These are phyloP conservation scores for Pteria penguin DNA, from an alignment of 2,888 invertebrate genomes.

Conservation along the genomic window DNA sequence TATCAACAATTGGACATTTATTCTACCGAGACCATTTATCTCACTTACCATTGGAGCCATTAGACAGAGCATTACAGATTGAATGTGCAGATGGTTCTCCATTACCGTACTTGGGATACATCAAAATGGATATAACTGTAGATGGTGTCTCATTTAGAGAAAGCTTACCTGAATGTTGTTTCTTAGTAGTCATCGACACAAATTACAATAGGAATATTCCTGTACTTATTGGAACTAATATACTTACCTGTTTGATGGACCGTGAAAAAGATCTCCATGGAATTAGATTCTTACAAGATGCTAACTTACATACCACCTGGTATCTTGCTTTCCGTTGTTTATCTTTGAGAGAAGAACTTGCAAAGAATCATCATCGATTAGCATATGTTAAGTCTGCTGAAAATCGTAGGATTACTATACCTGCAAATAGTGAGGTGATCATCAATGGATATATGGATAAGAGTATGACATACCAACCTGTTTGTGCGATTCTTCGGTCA, in stretches of 20 bases:
- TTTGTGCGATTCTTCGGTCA: slow-evolving; percentile 5
- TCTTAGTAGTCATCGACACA: not conserved
- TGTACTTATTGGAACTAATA: not conserved
- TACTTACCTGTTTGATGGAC: not conserved
- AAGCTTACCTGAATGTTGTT: slow-evolving; percentile 1
- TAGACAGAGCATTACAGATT: not conserved
- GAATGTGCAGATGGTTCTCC: slow-evolving; percentile 6
- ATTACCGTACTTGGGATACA: not conserved
- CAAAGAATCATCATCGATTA: not conserved
- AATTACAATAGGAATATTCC: slow-evolving; percentile 3
- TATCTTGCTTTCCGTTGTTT: too few species aligned
- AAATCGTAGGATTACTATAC: not conserved
- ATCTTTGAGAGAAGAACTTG: not conserved
- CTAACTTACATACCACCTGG: slow-evolving; percentile 4
- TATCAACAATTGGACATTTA: not conserved
- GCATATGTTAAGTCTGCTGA: slow-evolving; percentile 5
- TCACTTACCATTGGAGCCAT: not conserved
- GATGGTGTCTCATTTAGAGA: slow-evolving; percentile 1
- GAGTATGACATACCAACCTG: not conserved
- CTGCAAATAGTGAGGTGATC: slow-evolving; percentile 4
- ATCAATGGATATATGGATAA: slow-evolving; percentile 2
- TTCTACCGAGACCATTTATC: not conserved
- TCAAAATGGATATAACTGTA: not conserved
- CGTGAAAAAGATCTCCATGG: not conserved
- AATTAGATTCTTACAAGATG: slow-evolving; percentile 2